These are phyloP conservation scores for Ptilodon capucinus DNA, from an alignment of 2,888 invertebrate species.

Conservation along the genomic window DNA sequence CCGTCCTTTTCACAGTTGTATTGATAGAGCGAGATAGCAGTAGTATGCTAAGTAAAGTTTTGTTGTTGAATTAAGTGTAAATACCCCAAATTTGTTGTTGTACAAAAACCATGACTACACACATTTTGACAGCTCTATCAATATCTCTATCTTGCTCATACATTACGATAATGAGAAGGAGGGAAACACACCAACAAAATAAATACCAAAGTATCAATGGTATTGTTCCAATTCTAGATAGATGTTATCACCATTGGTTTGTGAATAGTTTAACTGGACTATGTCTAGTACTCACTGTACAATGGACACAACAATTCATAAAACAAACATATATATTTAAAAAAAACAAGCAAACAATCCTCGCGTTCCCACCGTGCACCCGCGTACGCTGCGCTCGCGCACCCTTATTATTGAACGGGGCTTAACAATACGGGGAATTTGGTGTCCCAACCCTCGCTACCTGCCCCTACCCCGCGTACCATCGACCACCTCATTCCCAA, in stretches of 20 bases:
- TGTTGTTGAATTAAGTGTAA: too few species aligned
- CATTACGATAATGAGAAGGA: too few species aligned
- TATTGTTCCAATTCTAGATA: background rate
- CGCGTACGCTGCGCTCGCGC: slow-evolving; percentile 41
- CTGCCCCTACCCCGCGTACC: slow-evolving; percentile 40
- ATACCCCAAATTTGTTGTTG: too few species aligned
- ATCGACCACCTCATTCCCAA: slow-evolving; percentile 44
- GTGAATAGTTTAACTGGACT: background rate
- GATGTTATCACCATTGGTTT: background rate
- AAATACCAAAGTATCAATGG: too few species aligned
- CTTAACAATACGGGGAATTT: slow-evolving; percentile 58
- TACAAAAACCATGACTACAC: too few species aligned
- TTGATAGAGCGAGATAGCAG: too few species aligned
- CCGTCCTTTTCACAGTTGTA: too few species aligned
- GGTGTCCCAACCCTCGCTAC: slow-evolving; percentile 60
- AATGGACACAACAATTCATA: slow-evolving; percentile 29
- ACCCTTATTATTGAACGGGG: slow-evolving; percentile 48
- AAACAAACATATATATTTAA: slow-evolving; percentile 38
- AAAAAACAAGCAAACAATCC: slow-evolving; percentile 45
- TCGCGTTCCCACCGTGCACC: slow-evolving; percentile 35
- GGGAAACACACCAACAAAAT: too few species aligned
- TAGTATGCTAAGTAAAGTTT: too few species aligned
- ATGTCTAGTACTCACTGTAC: background rate
- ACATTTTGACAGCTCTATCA: too few species aligned
- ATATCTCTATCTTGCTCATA: too few species aligned